These are phyloP conservation scores for Zoroaster sp. DNA, from an alignment of 53 echinoderm and acorn worm species.

Conservation along the genomic window DNA sequence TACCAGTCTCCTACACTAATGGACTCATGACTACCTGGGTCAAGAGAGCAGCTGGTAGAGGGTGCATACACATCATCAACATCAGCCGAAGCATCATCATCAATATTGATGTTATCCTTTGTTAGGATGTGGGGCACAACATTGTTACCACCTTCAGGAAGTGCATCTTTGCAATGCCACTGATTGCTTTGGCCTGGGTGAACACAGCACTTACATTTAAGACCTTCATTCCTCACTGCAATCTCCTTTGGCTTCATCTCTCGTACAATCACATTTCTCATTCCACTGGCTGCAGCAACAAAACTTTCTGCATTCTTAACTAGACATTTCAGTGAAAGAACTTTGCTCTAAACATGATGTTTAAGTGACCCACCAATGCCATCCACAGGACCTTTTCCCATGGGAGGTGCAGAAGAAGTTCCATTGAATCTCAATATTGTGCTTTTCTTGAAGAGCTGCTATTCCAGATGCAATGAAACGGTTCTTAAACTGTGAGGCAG, in stretches of 20 bases:
- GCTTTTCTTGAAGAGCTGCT: too few relatives aligned
- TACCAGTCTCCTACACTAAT: too few relatives aligned
- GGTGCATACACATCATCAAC: not conserved
- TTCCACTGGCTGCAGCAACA: not conserved
- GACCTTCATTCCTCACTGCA: not conserved
- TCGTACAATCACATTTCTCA: not conserved
- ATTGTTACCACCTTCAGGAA: not conserved
- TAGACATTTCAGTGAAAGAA: not conserved
- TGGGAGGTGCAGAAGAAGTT: too few relatives aligned
- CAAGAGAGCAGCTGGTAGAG: not conserved
- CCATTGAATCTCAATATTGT: too few relatives aligned
- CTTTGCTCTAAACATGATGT: not conserved
- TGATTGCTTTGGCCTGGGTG: not conserved
- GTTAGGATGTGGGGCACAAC: not conserved
- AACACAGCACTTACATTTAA: not conserved
- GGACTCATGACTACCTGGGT: not conserved
- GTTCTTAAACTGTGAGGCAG: too few relatives aligned
- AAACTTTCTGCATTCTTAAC: not conserved
- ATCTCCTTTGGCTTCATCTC: not conserved
- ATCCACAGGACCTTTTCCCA: too few relatives aligned
- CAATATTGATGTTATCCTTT: constrained; percentile 6
- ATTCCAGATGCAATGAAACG: too few relatives aligned
- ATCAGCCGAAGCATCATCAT: not conserved
- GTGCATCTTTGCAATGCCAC: constrained; percentile 4
- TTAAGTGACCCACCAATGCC: too few relatives aligned